Percentiles rank a stretch among this genome's conserved stretches.
phyloP scores from a whole-genome alignment of 2,797 vertebrate genomes.

The Glyptemys insculpta region DNA sequence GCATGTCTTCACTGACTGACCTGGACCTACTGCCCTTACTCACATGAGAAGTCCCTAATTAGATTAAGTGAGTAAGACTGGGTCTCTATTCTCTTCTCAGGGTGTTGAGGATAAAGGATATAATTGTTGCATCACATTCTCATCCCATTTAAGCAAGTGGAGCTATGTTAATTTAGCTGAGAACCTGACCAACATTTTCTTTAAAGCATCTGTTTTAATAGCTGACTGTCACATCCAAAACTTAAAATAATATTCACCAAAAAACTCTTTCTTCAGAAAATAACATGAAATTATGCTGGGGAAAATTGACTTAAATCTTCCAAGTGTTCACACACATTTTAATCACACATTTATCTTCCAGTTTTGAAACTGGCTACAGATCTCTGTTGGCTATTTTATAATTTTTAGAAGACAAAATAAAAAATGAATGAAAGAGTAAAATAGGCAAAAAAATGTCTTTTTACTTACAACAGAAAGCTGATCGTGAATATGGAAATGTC shows the following conservation, averaged over 20 bases:
- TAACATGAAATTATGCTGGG: background rate
- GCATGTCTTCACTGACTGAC: background rate
- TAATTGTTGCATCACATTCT: background rate
- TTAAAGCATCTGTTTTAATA: constrained; percentile 32
- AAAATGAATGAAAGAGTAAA: constrained; percentile 13
- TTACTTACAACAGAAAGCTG: constrained; percentile 14
- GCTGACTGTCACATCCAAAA: background rate
- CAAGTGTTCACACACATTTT: constrained; percentile 30
- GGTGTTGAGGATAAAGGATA: background rate
- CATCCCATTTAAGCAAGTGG: background rate
- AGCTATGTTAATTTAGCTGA: background rate
- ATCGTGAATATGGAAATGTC: constrained; percentile 34
- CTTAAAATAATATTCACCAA: background rate
- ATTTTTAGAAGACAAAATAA: constrained; percentile 26
- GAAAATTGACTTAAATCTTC: background rate
- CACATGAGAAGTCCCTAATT: background rate
- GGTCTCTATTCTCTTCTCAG: background rate
- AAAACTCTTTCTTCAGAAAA: background rate
- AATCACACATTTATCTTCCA: constrained; percentile 4
- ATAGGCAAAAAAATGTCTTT: background rate
- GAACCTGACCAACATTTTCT: background rate
- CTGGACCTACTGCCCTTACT: background rate
- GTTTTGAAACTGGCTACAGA: constrained; percentile 30
- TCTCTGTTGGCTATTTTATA: constrained; percentile 1
- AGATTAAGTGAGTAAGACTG: background rate